Conservation (phyloP, 2,113 vertebrate genomes). For the Todiramphus chloris region DNA sequence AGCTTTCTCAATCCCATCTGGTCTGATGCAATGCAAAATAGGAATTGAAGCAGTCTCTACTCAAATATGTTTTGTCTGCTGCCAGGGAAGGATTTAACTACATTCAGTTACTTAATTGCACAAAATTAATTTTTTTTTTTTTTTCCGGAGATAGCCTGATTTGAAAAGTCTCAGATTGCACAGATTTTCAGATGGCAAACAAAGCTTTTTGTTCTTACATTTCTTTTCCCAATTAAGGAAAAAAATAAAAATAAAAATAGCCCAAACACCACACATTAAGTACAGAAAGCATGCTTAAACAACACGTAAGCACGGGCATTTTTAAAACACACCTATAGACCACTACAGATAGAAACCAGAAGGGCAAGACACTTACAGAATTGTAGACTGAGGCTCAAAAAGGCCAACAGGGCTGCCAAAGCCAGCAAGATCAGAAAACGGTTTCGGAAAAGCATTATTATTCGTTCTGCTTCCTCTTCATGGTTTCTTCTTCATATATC, state of each 20-base stretch:
- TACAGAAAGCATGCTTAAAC: background rate
- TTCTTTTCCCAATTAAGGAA: background rate
- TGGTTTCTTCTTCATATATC: conserved; percentile 64
- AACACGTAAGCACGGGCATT: background rate
- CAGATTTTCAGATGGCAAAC: background rate
- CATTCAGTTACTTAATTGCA: background rate
- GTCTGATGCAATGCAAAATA: background rate
- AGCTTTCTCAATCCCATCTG: background rate
- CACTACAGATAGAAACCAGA: background rate
- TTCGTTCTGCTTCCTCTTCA: conserved; percentile 83
- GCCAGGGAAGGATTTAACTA: background rate
- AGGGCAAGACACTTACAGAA: conserved; percentile 84
- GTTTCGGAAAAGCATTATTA: conserved; percentile 94
- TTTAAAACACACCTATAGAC: background rate
- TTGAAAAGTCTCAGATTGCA: background rate
- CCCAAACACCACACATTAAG: background rate
- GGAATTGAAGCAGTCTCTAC: background rate
- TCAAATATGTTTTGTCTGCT: background rate
- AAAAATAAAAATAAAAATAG: background rate
- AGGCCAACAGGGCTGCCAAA: conserved; percentile 87
- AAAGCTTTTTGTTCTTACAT: background rate
- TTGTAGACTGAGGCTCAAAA: conserved; percentile 93
- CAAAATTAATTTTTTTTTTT: background rate
- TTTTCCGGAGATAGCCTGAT: background rate
- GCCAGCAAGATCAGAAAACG: conserved; percentile 93